Conservation (phyloP, 2,888 invertebrate species). For the Aphelenchoides bicaudatus region DNA sequence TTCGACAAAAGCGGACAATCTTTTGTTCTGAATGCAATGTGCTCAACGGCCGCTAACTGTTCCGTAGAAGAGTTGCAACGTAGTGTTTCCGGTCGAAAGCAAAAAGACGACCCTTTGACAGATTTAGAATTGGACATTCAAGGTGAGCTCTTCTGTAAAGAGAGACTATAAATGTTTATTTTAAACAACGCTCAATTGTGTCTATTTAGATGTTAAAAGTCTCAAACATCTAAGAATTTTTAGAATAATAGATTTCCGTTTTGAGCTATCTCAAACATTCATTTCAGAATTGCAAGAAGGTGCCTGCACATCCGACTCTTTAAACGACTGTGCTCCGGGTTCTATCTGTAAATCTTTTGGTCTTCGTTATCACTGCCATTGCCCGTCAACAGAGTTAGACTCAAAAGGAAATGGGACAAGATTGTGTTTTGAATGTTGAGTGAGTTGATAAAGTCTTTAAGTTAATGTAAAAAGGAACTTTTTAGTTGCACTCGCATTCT, state of each 20-base stretch:
- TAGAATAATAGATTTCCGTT: too few relatives aligned
- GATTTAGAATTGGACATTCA: constrained; percentile 23
- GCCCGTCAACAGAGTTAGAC: constrained; percentile 41
- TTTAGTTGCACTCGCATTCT: constrained; percentile 49
- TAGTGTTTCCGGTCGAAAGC: too few relatives aligned
- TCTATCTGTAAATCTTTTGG: constrained; percentile 28
- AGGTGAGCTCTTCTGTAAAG: constrained; percentile 15
- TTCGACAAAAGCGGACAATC: neutral
- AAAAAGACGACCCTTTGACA: constrained; percentile 13
- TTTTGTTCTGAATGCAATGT: constrained; percentile 1
- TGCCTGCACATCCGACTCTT: constrained; percentile 22
- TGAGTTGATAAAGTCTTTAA: neutral
- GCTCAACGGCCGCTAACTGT: constrained; percentile 8
- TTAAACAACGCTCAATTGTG: neutral
- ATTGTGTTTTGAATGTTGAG: too few relatives aligned
- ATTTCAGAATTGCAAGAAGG: constrained; percentile 18
- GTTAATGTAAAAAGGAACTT: too few relatives aligned
- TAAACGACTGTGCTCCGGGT: constrained; percentile 36
- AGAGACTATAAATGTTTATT: neutral
- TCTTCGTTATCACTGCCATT: constrained; percentile 31
- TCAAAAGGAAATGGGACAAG: constrained; percentile 13
- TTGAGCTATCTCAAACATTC: neutral
- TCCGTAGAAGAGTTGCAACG: neutral
- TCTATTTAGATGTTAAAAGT: too few relatives aligned
- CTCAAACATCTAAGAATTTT: too few relatives aligned